phyloP scores from a whole-genome alignment of 2,113 vertebrate species.

The Trematomus loennbergii region DNA sequence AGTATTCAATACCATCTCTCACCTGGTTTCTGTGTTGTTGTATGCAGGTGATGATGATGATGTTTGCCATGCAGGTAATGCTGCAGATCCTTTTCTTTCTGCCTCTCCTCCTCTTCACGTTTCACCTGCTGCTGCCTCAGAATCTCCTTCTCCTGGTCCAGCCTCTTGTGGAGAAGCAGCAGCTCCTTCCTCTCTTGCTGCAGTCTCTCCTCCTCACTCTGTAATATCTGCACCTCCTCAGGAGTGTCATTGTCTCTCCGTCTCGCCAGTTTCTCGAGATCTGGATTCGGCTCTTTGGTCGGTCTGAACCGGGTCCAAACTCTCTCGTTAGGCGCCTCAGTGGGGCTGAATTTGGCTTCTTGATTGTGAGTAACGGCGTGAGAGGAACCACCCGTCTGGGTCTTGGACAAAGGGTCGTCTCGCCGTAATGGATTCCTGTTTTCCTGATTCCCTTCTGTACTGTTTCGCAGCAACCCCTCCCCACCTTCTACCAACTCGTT shows the following conservation, averaged over 20 bases:
- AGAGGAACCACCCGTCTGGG: slow-evolving; percentile 38
- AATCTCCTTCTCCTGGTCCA: slow-evolving; percentile 81
- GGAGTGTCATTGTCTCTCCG: slow-evolving; percentile 73
- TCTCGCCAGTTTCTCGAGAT: slow-evolving; percentile 38
- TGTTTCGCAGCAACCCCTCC: slow-evolving; percentile 19
- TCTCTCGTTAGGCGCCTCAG: slow-evolving; percentile 50
- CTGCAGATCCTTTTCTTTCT: slow-evolving; percentile 45
- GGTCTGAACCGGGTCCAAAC: slow-evolving; percentile 51
- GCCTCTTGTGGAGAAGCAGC: slow-evolving; percentile 75
- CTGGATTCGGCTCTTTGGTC: slow-evolving; percentile 76
- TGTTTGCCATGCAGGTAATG: slow-evolving; percentile 62
- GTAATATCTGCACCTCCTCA: slow-evolving; percentile 59
- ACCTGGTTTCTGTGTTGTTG: slow-evolving; percentile 79
- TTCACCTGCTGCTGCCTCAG: slow-evolving; percentile 74
- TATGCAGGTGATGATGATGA: slow-evolving; percentile 66
- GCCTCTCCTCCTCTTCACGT: slow-evolving; percentile 63
- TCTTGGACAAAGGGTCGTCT: slow-evolving; percentile 53
- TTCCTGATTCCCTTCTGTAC: slow-evolving; percentile 24
- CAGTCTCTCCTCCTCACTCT: slow-evolving; percentile 63
- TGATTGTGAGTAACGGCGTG: slow-evolving; percentile 53
- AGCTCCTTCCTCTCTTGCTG: slow-evolving; percentile 78
- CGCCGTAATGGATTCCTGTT: slow-evolving; percentile 21
- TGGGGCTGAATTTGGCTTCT: slow-evolving; percentile 16
- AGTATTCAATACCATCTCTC: not conserved
- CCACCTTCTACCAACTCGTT: slow-evolving; percentile 28